Evolutionary conservation across 2,797 vertebrate genomes (phyloP).

Genomic region (Eospalax fontanierii): DNA sequence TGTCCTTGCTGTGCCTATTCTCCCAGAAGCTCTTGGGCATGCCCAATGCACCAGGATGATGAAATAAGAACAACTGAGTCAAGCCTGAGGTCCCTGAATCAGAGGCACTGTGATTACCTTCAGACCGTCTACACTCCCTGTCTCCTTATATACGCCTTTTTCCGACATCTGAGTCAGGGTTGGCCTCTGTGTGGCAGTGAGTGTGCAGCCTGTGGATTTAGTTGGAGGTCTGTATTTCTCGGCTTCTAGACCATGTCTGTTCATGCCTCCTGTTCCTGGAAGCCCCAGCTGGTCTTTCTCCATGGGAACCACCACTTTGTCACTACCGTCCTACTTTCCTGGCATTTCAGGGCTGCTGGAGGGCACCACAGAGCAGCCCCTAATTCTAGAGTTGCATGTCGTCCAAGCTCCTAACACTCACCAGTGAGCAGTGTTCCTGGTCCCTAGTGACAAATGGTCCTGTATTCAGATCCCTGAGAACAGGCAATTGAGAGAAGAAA

Average conservation of each 20-base stretch:
- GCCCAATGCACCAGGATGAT: constrained; percentile 5
- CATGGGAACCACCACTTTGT: fast-evolving
- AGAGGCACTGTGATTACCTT: constrained; percentile 26
- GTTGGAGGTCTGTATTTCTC: neutral
- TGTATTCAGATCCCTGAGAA: constrained; percentile 10
- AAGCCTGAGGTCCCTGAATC: constrained; percentile 36
- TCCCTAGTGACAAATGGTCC: neutral
- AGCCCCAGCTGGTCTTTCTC: neutral
- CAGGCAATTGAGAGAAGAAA: neutral
- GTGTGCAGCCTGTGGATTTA: neutral
- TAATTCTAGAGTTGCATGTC: neutral
- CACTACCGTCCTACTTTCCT: neutral
- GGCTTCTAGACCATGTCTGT: neutral
- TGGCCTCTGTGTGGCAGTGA: neutral
- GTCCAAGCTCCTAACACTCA: neutral
- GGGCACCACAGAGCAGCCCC: neutral
- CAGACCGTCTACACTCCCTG: neutral
- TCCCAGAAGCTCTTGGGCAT: constrained; percentile 59
- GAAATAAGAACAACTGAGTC: constrained; percentile 53
- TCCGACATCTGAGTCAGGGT: neutral
- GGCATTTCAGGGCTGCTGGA: neutral
- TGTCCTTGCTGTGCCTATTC: constrained; percentile 32
- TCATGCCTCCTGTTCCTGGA: neutral
- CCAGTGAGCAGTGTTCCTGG: neutral
- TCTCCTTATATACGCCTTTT: neutral